These are phyloP conservation scores for Triops longicaudatus DNA, from an alignment of 1,140 invertebrate genomes.

Conservation along the genomic window DNA sequence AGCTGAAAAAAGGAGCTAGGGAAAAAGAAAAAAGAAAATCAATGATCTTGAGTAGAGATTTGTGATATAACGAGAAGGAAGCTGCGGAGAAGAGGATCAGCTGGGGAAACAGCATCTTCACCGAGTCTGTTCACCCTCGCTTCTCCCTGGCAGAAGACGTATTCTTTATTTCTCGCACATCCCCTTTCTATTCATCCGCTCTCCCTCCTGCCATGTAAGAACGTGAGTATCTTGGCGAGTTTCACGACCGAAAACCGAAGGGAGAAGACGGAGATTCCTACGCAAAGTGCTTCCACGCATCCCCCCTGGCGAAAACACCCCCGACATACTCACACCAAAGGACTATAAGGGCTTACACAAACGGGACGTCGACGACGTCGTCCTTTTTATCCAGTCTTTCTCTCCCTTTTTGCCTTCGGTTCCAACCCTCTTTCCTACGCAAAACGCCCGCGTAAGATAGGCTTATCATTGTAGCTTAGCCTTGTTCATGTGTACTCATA, in stretches of 20 bases:
- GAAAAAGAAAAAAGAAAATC: neutral
- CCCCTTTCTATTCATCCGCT: neutral
- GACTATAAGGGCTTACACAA: constrained; percentile 5
- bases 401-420: neutral
- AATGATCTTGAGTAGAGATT: constrained; percentile 19
- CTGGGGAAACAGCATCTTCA: neutral
- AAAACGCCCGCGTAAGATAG: too few relatives aligned
- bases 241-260: neutral
- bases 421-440: neutral
- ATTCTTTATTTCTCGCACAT: neutral
- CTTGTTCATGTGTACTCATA: too few relatives aligned
- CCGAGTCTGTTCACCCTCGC: neutral
- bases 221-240: neutral
- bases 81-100: neutral
- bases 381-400: neutral
- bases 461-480: too few relatives aligned
- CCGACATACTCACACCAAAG: neutral
- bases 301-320: neutral
- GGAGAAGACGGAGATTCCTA: constrained; percentile 2
- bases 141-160: neutral
- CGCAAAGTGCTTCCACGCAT: neutral
- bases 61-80: neutral
- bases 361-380: constrained; percentile 3
- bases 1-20: neutral
- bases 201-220: neutral